Evolutionary conservation across 2,113 vertebrate species (phyloP).

Genomic region (Lophius piscatorius): DNA sequence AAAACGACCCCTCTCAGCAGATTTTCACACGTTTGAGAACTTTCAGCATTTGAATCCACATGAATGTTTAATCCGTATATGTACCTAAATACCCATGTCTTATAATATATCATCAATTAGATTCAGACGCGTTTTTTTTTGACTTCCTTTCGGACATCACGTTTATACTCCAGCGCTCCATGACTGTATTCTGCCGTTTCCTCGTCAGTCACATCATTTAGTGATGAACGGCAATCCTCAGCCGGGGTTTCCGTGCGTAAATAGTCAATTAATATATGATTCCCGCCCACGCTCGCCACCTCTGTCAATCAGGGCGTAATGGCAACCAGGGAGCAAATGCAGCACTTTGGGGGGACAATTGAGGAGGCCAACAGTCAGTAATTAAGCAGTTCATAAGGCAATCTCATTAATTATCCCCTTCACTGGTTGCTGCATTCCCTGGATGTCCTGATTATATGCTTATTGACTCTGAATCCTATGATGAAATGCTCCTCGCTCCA

Average conservation of each 20-base stretch:
- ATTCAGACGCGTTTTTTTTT: too few relatives aligned
- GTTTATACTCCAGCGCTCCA: too few relatives aligned
- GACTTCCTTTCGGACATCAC: too few relatives aligned
- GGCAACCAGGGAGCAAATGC: slow-evolving; percentile 76
- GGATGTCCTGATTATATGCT: slow-evolving; percentile 79
- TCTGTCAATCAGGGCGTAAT: slow-evolving; percentile 70
- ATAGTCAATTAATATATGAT: slow-evolving; percentile 74
- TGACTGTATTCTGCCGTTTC: too few relatives aligned
- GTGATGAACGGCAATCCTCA: slow-evolving; percentile 3
- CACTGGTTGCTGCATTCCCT: slow-evolving; percentile 62
- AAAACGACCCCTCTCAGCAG: too few relatives aligned
- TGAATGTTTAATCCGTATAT: too few relatives aligned
- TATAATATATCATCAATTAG: too few relatives aligned
- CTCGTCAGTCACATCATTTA: too few relatives aligned
- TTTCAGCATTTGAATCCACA: background rate
- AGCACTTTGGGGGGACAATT: slow-evolving; percentile 75
- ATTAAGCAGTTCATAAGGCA: slow-evolving; percentile 84
- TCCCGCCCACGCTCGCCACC: slow-evolving; percentile 49
- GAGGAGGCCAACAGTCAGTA: slow-evolving; percentile 79
- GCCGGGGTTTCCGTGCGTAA: slow-evolving; percentile 74
- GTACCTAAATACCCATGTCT: too few relatives aligned
- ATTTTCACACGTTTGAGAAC: background rate
- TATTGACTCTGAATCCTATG: slow-evolving; percentile 80
- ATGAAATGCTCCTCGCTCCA: slow-evolving; percentile 67
- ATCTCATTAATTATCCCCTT: slow-evolving; percentile 81